A percentile compares a stretch with the other conserved stretches of the same genome.
Conservation (phyloP, 2,888 invertebrate genomes). For the Thereva unica region DNA sequence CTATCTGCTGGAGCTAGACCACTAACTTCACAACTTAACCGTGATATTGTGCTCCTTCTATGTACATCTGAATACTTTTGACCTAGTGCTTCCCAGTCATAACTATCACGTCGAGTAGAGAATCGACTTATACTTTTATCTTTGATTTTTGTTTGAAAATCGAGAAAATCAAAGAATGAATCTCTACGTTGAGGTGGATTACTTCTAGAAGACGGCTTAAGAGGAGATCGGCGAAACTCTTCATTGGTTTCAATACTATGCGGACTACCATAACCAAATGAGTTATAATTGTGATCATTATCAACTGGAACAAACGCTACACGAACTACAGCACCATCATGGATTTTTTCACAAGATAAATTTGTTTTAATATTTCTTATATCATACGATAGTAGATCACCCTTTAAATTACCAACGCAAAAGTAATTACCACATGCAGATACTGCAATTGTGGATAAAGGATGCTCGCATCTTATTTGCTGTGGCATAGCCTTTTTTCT, state of each 20-base stretch:
- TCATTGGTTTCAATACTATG: slow-evolving; percentile 9
- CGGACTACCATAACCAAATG: not conserved
- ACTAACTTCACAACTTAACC: not conserved
- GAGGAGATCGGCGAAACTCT: slow-evolving; percentile 45
- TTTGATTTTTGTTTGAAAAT: slow-evolving; percentile 48
- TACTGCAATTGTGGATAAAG: slow-evolving; percentile 52
- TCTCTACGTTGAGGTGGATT: slow-evolving; percentile 44
- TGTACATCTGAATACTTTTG: slow-evolving; percentile 38
- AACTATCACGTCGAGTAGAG: slow-evolving; percentile 50
- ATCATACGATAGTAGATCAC: slow-evolving; percentile 55
- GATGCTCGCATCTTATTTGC: slow-evolving; percentile 49
- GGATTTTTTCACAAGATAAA: slow-evolving; percentile 48
- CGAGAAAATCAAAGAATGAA: slow-evolving; percentile 55
- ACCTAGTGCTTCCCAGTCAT: slow-evolving; percentile 52
- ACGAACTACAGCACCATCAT: slow-evolving; percentile 51
- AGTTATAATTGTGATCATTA: slow-evolving; percentile 14
- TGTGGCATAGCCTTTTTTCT: slow-evolving; percentile 50
- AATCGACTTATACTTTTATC: slow-evolving; percentile 48
- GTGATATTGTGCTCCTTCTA: not conserved
- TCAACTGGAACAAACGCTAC: slow-evolving; percentile 52
- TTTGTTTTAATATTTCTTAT: slow-evolving; percentile 51
- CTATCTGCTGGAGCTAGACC: slow-evolving; percentile 1
- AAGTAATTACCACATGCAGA: slow-evolving; percentile 55
- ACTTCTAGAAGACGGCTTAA: not conserved
- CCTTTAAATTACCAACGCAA: slow-evolving; percentile 56